Base-by-base conservation (phyloP, 2,888 invertebrate genomes). In the Aphidoletes aphidimyza region DNA sequence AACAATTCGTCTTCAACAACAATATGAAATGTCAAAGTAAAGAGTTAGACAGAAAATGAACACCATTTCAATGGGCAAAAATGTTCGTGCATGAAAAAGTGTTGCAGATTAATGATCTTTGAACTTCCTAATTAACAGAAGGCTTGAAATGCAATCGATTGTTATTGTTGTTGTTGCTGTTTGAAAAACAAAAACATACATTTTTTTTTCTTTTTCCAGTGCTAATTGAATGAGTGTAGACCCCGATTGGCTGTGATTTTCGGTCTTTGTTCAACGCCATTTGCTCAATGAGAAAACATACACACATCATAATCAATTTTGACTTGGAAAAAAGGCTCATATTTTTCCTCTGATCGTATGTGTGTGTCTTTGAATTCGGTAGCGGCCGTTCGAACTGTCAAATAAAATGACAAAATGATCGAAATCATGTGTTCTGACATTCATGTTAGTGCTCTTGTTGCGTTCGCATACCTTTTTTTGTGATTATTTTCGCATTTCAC, bases 351-450 rank as follows among this genome's bases (percentile, higher is more conserved):
- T 54, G n/a, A n/a, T n/a, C n/a, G n/a, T n/a, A n/a, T 14, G 14
- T 9, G 42, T 42, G 6, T 42, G 8, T 9, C 6, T 42, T 9
- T 42, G 42, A 42, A 14, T 34, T 69, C 69, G 0, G 34, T 14
- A 3, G 17, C n/a, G 9, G 34, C 34, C 9, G 30, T 30, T 1
- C 14, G 69, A 69, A 34, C 69, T 69, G 69, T 69, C 69, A 69
- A 69, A 69, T 30, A 11, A 69, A 34, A n/a, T n/a, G n/a, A n/a
- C n/a, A n/a, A 6, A n/a, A 11, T n/a, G 69, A 69, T 69, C n/a
- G 69, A 30, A 69, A 69, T 69, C 69, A 69, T 69, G 69, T 69
- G 69, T 69, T 69, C 30, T 69, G 69, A 26, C 69, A 30, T 69
- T 69, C 69, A 30, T n/a, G 69, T 69, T 3, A 26, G 54, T 54